These are phyloP conservation scores for Zele albiditarsus DNA, from an alignment of 2,888 invertebrate genomes.

Conservation along the genomic window DNA sequence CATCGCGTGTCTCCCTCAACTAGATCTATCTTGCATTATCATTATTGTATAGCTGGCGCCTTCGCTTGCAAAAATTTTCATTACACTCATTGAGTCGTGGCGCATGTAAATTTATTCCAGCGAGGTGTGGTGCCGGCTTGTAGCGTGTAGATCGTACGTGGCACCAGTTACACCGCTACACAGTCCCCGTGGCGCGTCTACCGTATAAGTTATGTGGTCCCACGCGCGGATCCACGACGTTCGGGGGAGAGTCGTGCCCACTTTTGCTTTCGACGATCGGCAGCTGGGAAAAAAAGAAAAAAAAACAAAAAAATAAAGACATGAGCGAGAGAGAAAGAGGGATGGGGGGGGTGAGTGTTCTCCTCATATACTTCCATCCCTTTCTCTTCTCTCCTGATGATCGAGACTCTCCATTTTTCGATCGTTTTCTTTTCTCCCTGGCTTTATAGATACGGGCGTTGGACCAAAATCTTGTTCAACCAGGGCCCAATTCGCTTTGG, in stretches of 20 bases:
- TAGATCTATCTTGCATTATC: conserved; percentile 12
- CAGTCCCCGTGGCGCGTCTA: conserved; percentile 53
- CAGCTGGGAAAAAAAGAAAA: conserved; percentile 42
- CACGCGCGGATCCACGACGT: conserved; percentile 44
- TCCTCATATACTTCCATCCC: conserved; percentile 6
- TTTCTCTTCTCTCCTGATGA: not conserved
- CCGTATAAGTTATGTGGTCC: conserved; percentile 62
- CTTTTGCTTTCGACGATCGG: conserved; percentile 62
- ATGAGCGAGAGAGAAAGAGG: conserved; percentile 35
- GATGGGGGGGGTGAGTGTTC: conserved; percentile 15
- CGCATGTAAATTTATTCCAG: conserved; percentile 68
- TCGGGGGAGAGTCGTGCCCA: conserved; percentile 48
- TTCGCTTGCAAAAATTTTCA: conserved; percentile 43
- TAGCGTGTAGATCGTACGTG: conserved; percentile 57
- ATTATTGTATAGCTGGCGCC: conserved; percentile 6
- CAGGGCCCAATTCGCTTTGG: conserved; percentile 52
- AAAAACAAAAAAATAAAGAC: conserved; percentile 1
- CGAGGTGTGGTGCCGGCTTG: conserved; percentile 64
- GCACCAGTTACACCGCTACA: conserved; percentile 40
- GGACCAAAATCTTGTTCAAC: conserved; percentile 52
- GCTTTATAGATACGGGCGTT: conserved; percentile 31
- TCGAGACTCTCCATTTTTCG: not conserved
- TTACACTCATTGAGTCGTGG: conserved; percentile 55
- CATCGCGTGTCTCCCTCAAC: not conserved
- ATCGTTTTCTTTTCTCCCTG: conserved; percentile 22